Evolutionary conservation across 2,888 invertebrate species (phyloP).

Genomic region (Polydrusus pterygomalis): DNA sequence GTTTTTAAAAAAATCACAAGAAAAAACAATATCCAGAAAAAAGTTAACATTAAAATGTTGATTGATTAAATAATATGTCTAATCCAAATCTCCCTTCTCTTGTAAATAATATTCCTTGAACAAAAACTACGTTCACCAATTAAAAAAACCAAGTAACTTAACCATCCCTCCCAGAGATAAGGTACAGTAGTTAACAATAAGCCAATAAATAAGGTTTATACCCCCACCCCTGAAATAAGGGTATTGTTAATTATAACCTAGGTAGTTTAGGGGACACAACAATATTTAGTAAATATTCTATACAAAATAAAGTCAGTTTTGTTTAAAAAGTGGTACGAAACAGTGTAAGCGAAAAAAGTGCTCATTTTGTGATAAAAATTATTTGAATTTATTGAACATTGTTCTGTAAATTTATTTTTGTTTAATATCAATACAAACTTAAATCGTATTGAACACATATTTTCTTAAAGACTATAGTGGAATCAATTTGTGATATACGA

Average conservation of each 20-base stretch:
- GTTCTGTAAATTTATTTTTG: too few relatives aligned
- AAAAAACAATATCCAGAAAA: too few relatives aligned
- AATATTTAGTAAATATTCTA: not conserved
- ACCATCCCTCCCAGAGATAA: not conserved
- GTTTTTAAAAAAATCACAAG: too few relatives aligned
- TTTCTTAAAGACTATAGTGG: not conserved
- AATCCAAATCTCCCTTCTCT: too few relatives aligned
- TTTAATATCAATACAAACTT: too few relatives aligned
- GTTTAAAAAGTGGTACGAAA: not conserved
- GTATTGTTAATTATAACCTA: not conserved
- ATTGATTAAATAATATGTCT: too few relatives aligned
- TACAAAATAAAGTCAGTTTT: not conserved
- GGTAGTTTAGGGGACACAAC: not conserved
- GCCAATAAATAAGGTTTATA: not conserved
- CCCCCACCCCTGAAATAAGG: not conserved
- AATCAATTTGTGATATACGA: slow-evolving; percentile 3
- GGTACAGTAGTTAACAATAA: not conserved
- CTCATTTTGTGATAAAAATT: too few relatives aligned
- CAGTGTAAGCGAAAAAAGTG: not conserved
- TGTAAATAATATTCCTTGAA: too few relatives aligned
- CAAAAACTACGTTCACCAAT: too few relatives aligned
- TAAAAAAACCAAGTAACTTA: not conserved
- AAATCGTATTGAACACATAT: too few relatives aligned
- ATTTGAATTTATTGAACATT: not conserved
- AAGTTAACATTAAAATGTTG: too few relatives aligned